Base-by-base conservation (phyloP, 2,797 vertebrate genomes). In the Eptatretus atami region DNA sequence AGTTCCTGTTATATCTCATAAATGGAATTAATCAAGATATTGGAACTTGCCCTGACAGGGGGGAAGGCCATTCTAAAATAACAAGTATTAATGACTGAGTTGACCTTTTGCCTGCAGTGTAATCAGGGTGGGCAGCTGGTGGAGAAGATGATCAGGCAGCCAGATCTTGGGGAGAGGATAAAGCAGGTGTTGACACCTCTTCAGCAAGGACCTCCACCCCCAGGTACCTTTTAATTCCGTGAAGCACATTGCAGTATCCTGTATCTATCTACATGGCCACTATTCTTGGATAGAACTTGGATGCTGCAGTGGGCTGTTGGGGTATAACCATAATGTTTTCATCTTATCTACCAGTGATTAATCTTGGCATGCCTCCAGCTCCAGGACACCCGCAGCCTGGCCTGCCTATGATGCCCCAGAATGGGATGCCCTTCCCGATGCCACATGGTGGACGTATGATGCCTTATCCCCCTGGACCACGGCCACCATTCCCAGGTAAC, bases 111-210 rank as follows among this genome's bases (percentile, higher is more conserved):
- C 31, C 31, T 44, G 31, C 15, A 61, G 15, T 10, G 24, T n/a
- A n/a, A 3, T 4, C 80, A 83, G 57, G 81, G 80, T 13, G 80
- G 73, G 69, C 83, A 86, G 68, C 82, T 82, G 0, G 76, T 85
- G 0, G 86, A 93, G 68, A 85, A 93, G 31, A 66, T 93, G 63
- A 80, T 92, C 68, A 92, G 84, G 64, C 86, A 90, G 64, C 84
- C 86, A 0, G 81, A 90, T 73, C 90, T 90, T 68, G 82, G 83
- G 0, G 82, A 93, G 67, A 90, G 88, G 70, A 82, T 93, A 65
- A 90, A 90, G 65, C 82, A 86, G 71, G 74, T 93, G 1, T 72
- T 93, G 66, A 85, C 83, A 53, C 83, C 82, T 15, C 70, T 81
- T 63, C 80, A 70, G 68, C 69, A 70, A 11, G 66, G 63, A 57